Evolutionary conservation across 1,140 invertebrate genomes (phyloP).

Genomic region (Calliphora vicina): DNA sequence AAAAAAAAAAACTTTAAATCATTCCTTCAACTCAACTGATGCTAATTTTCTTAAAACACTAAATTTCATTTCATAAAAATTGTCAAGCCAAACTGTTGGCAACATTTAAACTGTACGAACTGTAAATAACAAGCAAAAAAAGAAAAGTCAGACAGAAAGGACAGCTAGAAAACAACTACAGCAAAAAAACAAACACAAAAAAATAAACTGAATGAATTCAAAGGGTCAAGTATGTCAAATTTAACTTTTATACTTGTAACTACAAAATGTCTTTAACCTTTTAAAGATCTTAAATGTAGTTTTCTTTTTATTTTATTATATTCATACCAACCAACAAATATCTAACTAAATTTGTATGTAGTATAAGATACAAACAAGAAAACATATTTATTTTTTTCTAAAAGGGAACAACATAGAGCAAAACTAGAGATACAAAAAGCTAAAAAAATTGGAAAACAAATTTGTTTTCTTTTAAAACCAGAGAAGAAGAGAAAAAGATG

Average conservation of each 20-base stretch:
- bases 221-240: constrained; percentile 9
- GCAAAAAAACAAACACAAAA: neutral
- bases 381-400: neutral
- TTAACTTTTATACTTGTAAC: neutral
- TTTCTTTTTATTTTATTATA: neutral
- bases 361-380: neutral
- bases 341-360: too few species aligned
- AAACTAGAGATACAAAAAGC: neutral
- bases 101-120: neutral
- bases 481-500: neutral
- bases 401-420: too few species aligned
- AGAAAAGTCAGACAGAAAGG: neutral
- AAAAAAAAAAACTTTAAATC: too few species aligned
- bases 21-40: too few species aligned
- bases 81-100: neutral
- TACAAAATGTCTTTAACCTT: constrained; percentile 10
- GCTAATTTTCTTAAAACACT: too few species aligned
- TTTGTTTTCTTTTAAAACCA: neutral
- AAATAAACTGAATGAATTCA: neutral
- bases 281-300: neutral
- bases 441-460: neutral
- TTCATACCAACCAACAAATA: neutral
- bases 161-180: neutral
- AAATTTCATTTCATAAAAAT: neutral
- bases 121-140: neutral